Conservation (phyloP, 2,113 vertebrate species). For the Heliornis fulica region DNA sequence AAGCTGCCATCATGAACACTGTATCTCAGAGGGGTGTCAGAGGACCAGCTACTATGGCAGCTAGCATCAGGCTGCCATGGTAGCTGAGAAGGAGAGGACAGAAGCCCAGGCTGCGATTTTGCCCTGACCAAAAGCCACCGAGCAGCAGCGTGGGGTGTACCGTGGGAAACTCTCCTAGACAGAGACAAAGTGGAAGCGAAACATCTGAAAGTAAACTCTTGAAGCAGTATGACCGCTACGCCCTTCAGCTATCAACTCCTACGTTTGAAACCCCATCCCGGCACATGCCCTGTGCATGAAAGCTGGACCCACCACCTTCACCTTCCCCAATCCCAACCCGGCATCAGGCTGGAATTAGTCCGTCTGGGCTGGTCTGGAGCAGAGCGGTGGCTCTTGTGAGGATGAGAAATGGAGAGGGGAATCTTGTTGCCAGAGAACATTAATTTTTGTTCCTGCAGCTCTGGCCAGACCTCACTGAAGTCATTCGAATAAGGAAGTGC, state of each 20-base stretch:
- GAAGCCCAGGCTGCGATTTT: background rate
- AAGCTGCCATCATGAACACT: background rate
- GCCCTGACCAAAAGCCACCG: rapidly evolving
- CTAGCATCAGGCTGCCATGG: background rate
- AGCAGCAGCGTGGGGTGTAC: background rate
- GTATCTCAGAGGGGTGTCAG: background rate
- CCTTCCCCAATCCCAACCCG: background rate
- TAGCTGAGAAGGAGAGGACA: background rate
- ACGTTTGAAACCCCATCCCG: background rate
- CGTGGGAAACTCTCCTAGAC: background rate
- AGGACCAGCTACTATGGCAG: too few species aligned
- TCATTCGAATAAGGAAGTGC: background rate
- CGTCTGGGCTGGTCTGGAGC: background rate
- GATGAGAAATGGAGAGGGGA: background rate
- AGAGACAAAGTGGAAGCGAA: background rate
- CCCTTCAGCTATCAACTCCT: background rate
- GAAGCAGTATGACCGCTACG: background rate
- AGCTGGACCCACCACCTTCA: background rate
- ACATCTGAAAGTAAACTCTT: background rate
- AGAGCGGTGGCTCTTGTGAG: background rate
- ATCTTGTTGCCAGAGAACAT: background rate
- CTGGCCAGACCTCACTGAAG: background rate
- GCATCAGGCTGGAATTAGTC: rapidly evolving
- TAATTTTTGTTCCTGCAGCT: background rate
- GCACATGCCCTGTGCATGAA: background rate